Conservation (phyloP, 1,140 invertebrate genomes). For the Teleogryllus occipitalis region DNA sequence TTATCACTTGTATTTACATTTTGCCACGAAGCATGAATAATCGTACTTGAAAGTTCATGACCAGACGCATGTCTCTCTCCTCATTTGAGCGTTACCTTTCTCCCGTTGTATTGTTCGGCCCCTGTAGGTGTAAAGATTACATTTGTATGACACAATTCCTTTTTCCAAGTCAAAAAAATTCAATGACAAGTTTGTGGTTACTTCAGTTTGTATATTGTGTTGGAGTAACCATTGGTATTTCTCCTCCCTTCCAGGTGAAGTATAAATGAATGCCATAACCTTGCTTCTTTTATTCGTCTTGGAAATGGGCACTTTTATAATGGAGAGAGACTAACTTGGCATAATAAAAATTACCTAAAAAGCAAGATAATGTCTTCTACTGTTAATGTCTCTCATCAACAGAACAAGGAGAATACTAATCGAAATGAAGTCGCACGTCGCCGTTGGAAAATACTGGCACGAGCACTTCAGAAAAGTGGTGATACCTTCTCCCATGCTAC, state of each 20-base stretch:
- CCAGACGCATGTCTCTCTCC: too few species aligned
- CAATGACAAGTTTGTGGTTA: not conserved
- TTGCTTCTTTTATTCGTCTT: slow-evolving; percentile 10
- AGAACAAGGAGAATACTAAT: slow-evolving; percentile 10
- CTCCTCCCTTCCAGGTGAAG: slow-evolving; percentile 20
- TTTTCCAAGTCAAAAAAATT: not conserved
- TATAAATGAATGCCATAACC: not conserved
- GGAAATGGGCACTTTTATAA: slow-evolving; percentile 12
- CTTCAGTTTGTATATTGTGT: not conserved
- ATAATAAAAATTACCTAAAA: not conserved
- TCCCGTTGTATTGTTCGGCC: too few species aligned
- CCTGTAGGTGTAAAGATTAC: too few species aligned
- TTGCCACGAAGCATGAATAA: too few species aligned
- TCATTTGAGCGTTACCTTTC: too few species aligned
- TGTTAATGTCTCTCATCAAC: slow-evolving; percentile 17
- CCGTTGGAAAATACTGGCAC: slow-evolving; percentile 60
- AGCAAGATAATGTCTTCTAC: slow-evolving; percentile 15
- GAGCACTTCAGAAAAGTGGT: slow-evolving; percentile 42
- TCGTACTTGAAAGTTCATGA: too few species aligned
- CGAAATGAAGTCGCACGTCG: slow-evolving; percentile 42
- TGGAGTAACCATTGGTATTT: slow-evolving; percentile 16
- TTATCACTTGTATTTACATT: too few species aligned
- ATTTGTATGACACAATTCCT: too few species aligned
- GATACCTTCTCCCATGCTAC: not conserved
- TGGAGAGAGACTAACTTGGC: slow-evolving; percentile 1